phyloP scores from a whole-genome alignment of 1,140 invertebrate species.

The Drosophila carrolli region DNA sequence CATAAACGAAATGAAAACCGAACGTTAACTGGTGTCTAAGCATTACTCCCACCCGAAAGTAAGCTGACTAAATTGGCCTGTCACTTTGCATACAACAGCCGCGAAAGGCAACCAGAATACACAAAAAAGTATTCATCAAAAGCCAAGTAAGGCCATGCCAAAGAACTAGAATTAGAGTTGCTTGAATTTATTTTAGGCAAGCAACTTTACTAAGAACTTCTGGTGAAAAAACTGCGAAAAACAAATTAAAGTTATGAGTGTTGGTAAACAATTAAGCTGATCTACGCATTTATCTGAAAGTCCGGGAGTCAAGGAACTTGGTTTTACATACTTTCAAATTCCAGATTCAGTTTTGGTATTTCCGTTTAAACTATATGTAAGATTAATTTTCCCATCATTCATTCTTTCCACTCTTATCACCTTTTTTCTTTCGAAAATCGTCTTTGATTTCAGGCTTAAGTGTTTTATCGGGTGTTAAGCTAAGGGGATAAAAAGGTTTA shows the following conservation, averaged over 20 bases:
- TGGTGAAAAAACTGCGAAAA: constrained; percentile 47
- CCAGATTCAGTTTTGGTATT: constrained; percentile 52
- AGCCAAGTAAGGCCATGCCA: constrained; percentile 24
- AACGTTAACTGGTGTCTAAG: constrained; percentile 20
- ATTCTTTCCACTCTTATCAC: constrained; percentile 18
- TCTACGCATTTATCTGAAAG: constrained; percentile 29
- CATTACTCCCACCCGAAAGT: constrained; percentile 34
- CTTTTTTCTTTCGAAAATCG: too few species aligned
- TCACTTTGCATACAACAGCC: constrained; percentile 44
- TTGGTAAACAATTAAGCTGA: constrained; percentile 66
- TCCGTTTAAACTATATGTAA: constrained; percentile 65
- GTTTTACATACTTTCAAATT: constrained; percentile 73
- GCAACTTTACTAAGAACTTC: constrained; percentile 41
- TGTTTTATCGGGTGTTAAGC: constrained; percentile 3
- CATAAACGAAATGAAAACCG: constrained; percentile 5
- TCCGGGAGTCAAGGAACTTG: constrained; percentile 58
- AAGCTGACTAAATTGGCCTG: constrained; percentile 15
- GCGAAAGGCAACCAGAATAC: constrained; percentile 16
- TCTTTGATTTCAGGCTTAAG: too few species aligned
- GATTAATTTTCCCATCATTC: constrained; percentile 35
- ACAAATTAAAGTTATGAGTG: constrained; percentile 58
- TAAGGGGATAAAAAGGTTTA: not conserved
- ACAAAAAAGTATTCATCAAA: constrained; percentile 57
- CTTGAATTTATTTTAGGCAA: constrained; percentile 47
- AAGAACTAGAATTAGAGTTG: constrained; percentile 44